Evolutionary conservation across 2,113 vertebrate species (phyloP), one percentile per base, ranked within the genome.

Genomic region (Callaeas wilsoni): DNA sequence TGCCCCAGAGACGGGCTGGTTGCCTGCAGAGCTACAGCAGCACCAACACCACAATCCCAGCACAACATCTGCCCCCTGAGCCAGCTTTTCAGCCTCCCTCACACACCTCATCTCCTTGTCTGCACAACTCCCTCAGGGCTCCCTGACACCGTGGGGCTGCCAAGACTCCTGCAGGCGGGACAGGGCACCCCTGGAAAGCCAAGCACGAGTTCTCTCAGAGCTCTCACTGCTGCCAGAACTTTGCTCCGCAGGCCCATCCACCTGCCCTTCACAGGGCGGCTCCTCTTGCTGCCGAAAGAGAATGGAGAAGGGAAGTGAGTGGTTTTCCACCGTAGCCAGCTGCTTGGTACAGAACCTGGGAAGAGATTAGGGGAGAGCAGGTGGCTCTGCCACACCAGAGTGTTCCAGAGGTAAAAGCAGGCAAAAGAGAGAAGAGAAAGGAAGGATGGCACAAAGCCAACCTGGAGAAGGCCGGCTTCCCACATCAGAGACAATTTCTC

Each of bases 1-100:
- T 8, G 9, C 29, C 35, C n/a, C 64, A n/a, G 10, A 52, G 49
- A 46, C 3, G 26, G 29, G 25, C 0, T 81, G 14, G 17, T 22
- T 35, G 7, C 16, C 27, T 6, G 19, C 18, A 39, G 30, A 68
- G 56, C 50, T 11, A 12, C 0, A 1, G 41, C 2, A 21, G 69
- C 33, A 47, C 55, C 1, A 16, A 53, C 12, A 33, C 25, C 13
- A 1, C 7, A 26, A 21, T 2, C 7, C 35, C 65, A 44, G 39
- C 21, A 65, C 3, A 17, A 44, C 10, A 9, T 4, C n/a, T 20
- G 42, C 42, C 32, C 39, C n/a, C 3, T 0, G 3, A 56, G 26
- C 27, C 26, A 33, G 47, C 33, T 22, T 44, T 15, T 41, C 80
- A 62, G 56, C 47, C 37, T 33, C 25, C 59, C 25, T 60, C 23